Percentiles rank a stretch among this genome's conserved stretches.
Conservation (phyloP, 2,113 vertebrate genomes). For the Periophthalmus modestus region DNA sequence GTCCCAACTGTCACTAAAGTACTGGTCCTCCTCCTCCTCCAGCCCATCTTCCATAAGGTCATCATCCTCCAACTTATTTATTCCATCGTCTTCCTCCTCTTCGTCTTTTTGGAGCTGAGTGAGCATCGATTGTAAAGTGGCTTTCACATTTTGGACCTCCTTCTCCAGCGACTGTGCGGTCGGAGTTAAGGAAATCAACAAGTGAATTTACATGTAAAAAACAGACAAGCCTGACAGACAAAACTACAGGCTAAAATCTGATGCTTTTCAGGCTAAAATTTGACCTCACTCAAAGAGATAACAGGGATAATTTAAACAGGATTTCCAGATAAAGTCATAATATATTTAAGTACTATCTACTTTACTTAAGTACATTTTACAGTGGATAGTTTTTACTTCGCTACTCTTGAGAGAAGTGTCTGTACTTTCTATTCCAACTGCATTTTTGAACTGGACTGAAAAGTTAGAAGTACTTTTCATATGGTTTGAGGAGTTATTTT, state of each 20-base stretch:
- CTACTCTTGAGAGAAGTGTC: too few species aligned
- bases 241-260: slow-evolving; percentile 31
- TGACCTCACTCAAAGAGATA: slow-evolving; percentile 44
- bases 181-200: slow-evolving; percentile 81
- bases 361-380: too few species aligned
- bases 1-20: slow-evolving; percentile 84
- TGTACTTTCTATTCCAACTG: too few species aligned
- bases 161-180: slow-evolving; percentile 82
- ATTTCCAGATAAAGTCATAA: background rate
- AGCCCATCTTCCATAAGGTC: slow-evolving; percentile 54
- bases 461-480: too few species aligned
- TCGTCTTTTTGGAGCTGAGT: slow-evolving; percentile 75
- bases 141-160: slow-evolving; percentile 88
- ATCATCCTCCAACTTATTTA: slow-evolving; percentile 56
- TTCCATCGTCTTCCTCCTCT: slow-evolving; percentile 56
- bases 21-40: slow-evolving; percentile 79
- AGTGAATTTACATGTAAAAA: slow-evolving; percentile 68
- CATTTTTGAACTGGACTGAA: too few species aligned
- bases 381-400: too few species aligned
- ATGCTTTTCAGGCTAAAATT: slow-evolving; percentile 33
- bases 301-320: slow-evolving; percentile 54
- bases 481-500: too few species aligned
- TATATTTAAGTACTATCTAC: too few species aligned
- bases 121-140: slow-evolving; percentile 71
- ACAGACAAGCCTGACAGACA: background rate